Percentiles rank a stretch among this genome's conserved stretches.
phyloP scores from a whole-genome alignment of 2,797 vertebrate genomes.

The Microcaecilia unicolor region DNA sequence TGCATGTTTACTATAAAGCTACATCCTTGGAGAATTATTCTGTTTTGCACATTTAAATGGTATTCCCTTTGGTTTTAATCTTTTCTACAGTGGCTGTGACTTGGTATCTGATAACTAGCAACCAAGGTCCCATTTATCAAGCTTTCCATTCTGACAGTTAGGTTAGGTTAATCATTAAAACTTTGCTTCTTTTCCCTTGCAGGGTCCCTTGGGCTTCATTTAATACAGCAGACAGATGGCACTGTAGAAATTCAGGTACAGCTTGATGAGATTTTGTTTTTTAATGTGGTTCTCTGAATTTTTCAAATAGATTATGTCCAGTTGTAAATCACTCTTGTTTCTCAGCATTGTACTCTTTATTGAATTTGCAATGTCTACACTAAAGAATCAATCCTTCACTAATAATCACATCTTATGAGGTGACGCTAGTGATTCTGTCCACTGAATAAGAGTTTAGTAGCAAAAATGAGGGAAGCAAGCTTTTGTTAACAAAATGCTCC shows the following conservation, averaged over 20 bases:
- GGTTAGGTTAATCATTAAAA: slow-evolving; percentile 39
- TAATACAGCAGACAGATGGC: slow-evolving; percentile 43
- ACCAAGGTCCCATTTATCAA: slow-evolving; percentile 21
- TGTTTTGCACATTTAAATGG: background rate
- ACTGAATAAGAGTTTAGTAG: background rate
- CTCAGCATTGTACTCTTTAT: slow-evolving; percentile 8
- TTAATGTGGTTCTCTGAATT: slow-evolving; percentile 25
- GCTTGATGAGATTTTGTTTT: slow-evolving; percentile 21
- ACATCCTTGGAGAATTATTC: rapidly evolving
- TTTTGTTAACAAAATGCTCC: no score
- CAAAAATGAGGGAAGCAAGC: no score
- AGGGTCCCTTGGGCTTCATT: slow-evolving; percentile 30
- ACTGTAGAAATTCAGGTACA: slow-evolving; percentile 39
- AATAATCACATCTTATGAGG: slow-evolving; percentile 1
- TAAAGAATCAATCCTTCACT: slow-evolving; percentile 21
- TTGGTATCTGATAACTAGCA: slow-evolving; percentile 9
- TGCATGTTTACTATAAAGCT: rapidly evolving
- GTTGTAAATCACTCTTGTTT: slow-evolving; percentile 32
- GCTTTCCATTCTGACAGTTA: slow-evolving; percentile 24
- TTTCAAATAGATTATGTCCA: slow-evolving; percentile 35
- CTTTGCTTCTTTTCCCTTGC: slow-evolving; percentile 19
- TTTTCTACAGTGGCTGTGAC: background rate
- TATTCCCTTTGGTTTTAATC: slow-evolving; percentile 1
- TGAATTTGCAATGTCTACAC: slow-evolving; percentile 7
- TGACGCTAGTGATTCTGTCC: slow-evolving; percentile 1